Percentiles rank a stretch among this genome's conserved stretches.
phyloP scores from a whole-genome alignment of 2,797 vertebrate species.

The Hafferia zeledoni region DNA sequence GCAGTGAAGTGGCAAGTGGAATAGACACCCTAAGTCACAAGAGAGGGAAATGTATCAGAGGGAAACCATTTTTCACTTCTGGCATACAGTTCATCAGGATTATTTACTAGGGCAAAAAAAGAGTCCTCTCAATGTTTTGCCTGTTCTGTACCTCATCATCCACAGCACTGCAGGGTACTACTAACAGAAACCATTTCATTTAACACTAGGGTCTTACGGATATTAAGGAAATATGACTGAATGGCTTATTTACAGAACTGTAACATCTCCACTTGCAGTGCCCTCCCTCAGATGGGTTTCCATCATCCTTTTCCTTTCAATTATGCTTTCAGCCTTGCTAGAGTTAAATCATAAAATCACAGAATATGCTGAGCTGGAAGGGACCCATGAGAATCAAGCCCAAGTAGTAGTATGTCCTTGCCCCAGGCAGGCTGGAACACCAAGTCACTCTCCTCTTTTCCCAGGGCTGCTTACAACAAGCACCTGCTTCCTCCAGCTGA shows the following conservation, averaged over 20 bases:
- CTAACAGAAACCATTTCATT: not conserved
- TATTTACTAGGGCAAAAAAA: not conserved
- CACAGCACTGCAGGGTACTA: not conserved
- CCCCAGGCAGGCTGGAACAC: not conserved
- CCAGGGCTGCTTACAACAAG: not conserved
- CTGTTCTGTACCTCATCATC: not conserved
- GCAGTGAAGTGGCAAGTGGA: not conserved
- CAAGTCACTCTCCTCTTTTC: not conserved
- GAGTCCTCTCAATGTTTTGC: not conserved
- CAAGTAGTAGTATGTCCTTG: rapidly evolving
- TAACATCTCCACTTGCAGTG: not conserved
- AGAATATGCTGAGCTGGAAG: not conserved
- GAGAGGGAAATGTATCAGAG: not conserved
- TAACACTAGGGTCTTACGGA: not conserved
- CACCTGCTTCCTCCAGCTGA: not conserved
- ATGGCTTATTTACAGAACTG: not conserved
- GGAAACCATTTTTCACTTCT: not conserved
- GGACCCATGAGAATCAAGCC: too few relatives aligned
- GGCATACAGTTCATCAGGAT: not conserved
- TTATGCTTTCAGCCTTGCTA: not conserved
- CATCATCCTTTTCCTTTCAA: not conserved
- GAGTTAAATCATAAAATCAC: not conserved
- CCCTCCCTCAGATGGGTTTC: not conserved
- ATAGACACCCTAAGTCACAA: not conserved
- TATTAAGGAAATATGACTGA: not conserved